These are phyloP conservation scores for Dromas ardeola DNA, from an alignment of 2,113 vertebrate species.

Conservation along the genomic window DNA sequence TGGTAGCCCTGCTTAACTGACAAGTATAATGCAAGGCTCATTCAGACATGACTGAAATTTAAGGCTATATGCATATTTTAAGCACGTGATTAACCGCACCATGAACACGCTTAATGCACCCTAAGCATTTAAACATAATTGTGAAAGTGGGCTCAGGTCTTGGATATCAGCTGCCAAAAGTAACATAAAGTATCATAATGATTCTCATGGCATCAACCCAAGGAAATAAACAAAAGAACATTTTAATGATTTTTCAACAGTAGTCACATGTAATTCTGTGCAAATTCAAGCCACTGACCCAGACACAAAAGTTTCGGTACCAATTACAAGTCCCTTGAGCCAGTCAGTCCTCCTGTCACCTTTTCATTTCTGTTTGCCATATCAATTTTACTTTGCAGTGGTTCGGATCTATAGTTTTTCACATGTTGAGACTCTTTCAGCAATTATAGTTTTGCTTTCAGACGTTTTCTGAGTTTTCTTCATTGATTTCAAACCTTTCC, in stretches of 20 bases:
- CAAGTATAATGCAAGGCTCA: background rate
- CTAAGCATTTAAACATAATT: background rate
- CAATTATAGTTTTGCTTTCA: background rate
- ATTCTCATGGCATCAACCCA: background rate
- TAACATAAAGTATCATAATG: background rate
- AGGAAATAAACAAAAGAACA: background rate
- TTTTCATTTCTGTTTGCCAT: background rate
- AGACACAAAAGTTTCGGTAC: background rate
- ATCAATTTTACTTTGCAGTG: background rate
- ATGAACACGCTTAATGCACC: background rate
- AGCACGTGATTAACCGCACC: background rate
- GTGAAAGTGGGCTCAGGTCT: background rate
- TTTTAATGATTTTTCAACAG: background rate
- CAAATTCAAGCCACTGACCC: background rate
- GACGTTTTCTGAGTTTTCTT: background rate
- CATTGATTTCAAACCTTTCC: background rate
- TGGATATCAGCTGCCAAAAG: background rate
- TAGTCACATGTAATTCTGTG: background rate
- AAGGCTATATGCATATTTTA: background rate
- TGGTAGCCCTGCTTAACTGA: background rate
- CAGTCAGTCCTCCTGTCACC: background rate
- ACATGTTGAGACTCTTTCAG: background rate
- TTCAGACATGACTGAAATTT: background rate
- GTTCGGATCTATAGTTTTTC: background rate
- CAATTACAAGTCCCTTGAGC: background rate